Evolutionary conservation across 2,113 vertebrate genomes (phyloP).

Genomic region (Ancistrus triradiatus): DNA sequence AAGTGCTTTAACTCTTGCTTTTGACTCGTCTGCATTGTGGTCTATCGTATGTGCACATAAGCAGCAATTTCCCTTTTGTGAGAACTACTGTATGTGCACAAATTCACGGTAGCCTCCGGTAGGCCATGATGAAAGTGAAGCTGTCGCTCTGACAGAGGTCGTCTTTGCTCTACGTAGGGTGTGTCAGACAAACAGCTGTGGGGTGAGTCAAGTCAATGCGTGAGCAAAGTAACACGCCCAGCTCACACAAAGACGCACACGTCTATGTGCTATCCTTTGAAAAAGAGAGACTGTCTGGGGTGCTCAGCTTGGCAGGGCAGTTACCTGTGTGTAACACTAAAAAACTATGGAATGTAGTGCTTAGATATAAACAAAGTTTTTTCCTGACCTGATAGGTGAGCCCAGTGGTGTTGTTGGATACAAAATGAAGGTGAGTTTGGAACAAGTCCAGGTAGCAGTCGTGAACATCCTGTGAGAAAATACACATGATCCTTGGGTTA

Average conservation of each 20-base stretch:
- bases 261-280: constrained; percentile 7
- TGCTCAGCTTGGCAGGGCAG: constrained; percentile 25
- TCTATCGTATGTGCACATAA: too few species aligned
- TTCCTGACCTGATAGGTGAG: constrained; percentile 83
- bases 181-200: constrained; percentile 70
- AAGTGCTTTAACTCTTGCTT: too few species aligned
- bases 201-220: constrained; percentile 65
- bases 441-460: constrained; percentile 94
- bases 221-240: constrained; percentile 61
- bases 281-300: constrained; percentile 23
- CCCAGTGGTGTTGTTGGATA: constrained; percentile 78
- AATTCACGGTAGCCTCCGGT: neutral
- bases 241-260: constrained; percentile 29
- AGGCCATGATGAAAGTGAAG: neutral
- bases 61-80: neutral
- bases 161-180: constrained; percentile 51
- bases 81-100: neutral
- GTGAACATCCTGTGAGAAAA: constrained; percentile 74
- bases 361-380: constrained; percentile 2
- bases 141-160: constrained; percentile 14
- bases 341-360: neutral
- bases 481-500: constrained; percentile 27
- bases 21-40: too few species aligned
- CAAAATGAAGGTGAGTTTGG: constrained; percentile 89
- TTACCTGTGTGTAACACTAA: neutral